Conservation (phyloP, 2,888 invertebrate species). For the Aphrophora alni region DNA sequence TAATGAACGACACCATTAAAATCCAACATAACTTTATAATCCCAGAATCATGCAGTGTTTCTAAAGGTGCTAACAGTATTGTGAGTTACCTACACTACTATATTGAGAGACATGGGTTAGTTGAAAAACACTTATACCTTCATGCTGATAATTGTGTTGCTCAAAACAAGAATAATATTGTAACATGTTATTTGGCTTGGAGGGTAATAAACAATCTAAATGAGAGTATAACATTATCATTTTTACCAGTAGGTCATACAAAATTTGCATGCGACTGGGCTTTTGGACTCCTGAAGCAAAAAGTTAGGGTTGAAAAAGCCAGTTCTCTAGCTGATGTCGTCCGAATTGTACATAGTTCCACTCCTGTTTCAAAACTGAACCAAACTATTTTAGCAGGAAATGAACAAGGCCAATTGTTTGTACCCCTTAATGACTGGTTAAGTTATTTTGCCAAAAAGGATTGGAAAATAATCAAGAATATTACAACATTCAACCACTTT, state of each 20-base stretch:
- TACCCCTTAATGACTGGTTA: slow-evolving; percentile 19
- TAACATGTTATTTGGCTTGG: slow-evolving; percentile 23
- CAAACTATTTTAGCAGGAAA: slow-evolving; percentile 18
- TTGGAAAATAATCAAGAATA: neutral
- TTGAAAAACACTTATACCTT: slow-evolving; percentile 24
- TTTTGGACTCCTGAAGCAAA: slow-evolving; percentile 21
- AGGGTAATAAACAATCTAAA: slow-evolving; percentile 14
- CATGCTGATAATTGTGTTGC: slow-evolving; percentile 42
- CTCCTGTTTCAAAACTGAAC: neutral
- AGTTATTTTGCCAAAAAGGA: slow-evolving; percentile 21
- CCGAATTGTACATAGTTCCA: slow-evolving; percentile 13
- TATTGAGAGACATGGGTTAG: slow-evolving; percentile 15
- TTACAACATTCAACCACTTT: too few species aligned
- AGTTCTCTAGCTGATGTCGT: slow-evolving; percentile 13
- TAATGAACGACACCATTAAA: slow-evolving; percentile 37
- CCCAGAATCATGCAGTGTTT: slow-evolving; percentile 37
- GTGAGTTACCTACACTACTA: slow-evolving; percentile 31
- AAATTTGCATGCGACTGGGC: slow-evolving; percentile 31
- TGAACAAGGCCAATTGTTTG: slow-evolving; percentile 10
- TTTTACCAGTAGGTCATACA: slow-evolving; percentile 25
- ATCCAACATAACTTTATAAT: slow-evolving; percentile 37
- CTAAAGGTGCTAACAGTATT: slow-evolving; percentile 34
- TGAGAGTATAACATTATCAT: slow-evolving; percentile 18
- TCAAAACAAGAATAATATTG: slow-evolving; percentile 44
- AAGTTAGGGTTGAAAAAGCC: slow-evolving; percentile 15